Conservation (phyloP, 2,797 vertebrate genomes). For the Periparus ater region DNA sequence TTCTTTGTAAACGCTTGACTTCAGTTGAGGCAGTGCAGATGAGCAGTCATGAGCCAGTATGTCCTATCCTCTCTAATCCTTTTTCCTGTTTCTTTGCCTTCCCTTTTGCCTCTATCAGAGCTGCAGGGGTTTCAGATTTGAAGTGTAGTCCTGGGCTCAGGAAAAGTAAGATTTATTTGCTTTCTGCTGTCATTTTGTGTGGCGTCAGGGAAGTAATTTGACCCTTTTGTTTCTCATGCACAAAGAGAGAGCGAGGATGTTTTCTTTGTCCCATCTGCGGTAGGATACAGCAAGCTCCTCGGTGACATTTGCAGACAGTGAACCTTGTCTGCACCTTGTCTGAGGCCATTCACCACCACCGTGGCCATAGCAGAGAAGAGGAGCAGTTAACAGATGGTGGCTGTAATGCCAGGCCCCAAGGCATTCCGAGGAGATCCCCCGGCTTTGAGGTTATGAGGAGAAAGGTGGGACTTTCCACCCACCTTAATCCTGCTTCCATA, state of each 20-base stretch:
- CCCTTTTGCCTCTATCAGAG: neutral
- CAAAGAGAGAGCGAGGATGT: neutral
- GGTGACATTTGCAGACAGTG: neutral
- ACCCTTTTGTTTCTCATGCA: neutral
- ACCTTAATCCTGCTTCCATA: slow-evolving; percentile 49
- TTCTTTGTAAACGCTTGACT: neutral
- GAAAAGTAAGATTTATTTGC: neutral
- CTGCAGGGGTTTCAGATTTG: neutral
- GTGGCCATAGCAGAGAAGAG: neutral
- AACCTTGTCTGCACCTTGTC: neutral
- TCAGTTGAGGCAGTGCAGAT: rapidly evolving
- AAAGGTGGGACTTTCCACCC: slow-evolving; percentile 51
- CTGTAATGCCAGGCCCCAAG: neutral
- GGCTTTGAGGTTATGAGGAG: slow-evolving; percentile 21
- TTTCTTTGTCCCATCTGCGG: neutral
- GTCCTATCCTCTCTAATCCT: neutral
- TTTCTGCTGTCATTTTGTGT: neutral
- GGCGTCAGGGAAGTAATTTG: neutral
- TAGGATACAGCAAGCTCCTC: neutral
- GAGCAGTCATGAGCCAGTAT: neutral
- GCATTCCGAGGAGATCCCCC: neutral
- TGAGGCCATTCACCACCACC: neutral
- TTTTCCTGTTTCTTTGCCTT: neutral
- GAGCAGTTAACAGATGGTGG: slow-evolving; percentile 24
- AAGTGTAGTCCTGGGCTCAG: neutral